Percentiles rank a stretch among this genome's conserved stretches.
phyloP scores from a whole-genome alignment of 30 jellyfish, hydroid and myxozoan genomes.

The Haliclystus octoradiatus region DNA sequence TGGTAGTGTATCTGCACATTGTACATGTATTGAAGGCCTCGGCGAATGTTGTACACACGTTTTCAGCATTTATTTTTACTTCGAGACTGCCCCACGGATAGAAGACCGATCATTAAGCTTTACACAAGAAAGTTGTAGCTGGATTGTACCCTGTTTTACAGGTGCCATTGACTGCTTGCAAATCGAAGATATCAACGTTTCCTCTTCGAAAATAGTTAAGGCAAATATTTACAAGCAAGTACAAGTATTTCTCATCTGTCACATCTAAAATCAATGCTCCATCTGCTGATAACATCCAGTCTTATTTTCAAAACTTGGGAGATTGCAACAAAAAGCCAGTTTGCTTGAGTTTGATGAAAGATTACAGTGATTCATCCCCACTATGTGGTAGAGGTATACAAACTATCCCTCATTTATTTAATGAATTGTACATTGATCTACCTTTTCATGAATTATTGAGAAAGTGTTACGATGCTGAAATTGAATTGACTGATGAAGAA shows the following conservation, averaged over 20 bases:
- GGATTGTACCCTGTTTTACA: slow-evolving; percentile 4
- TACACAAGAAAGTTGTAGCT: slow-evolving; percentile 17
- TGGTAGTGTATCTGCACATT: slow-evolving; percentile 22
- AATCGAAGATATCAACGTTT: slow-evolving; percentile 5
- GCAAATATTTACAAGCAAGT: not conserved
- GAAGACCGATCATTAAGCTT: slow-evolving; percentile 1
- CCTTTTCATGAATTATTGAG: slow-evolving; percentile 19
- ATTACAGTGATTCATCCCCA: slow-evolving; percentile 19
- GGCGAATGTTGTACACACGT: slow-evolving; percentile 38
- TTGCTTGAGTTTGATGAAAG: slow-evolving; percentile 15
- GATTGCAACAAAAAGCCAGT: slow-evolving; percentile 18
- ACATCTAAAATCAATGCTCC: slow-evolving; percentile 10
- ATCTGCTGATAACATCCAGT: slow-evolving; percentile 1
- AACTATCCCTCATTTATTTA: slow-evolving; percentile 13
- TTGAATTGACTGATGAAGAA: slow-evolving; percentile 14
- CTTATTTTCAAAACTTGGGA: too few relatives aligned
- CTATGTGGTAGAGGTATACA: slow-evolving; percentile 5
- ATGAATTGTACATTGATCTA: slow-evolving; percentile 4
- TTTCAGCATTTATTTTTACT: slow-evolving; percentile 14
- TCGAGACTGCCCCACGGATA: slow-evolving; percentile 14
- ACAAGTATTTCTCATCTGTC: too few relatives aligned
- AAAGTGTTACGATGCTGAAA: slow-evolving; percentile 5
- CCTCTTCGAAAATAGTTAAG: not conserved
- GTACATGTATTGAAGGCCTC: slow-evolving; percentile 30
- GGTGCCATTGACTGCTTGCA: not conserved